Conservation (phyloP, 2,888 invertebrate genomes). For the Eledone cirrhosa region DNA sequence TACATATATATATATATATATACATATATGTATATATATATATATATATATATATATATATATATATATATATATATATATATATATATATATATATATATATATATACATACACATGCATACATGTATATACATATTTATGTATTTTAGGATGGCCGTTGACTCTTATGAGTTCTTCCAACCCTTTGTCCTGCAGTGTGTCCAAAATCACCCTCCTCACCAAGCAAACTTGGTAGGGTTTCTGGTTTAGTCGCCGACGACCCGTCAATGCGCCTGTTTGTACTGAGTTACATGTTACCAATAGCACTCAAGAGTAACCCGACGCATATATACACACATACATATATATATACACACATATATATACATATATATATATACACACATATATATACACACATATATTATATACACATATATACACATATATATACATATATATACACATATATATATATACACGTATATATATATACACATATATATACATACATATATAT, state of each 20-base stretch:
- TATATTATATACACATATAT: too few species aligned
- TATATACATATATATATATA: background rate
- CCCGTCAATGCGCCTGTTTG: too few species aligned
- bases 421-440: too few species aligned
- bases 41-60: background rate
- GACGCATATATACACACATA: background rate
- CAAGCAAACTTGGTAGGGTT: too few species aligned
- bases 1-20: background rate
- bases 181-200: too few species aligned
- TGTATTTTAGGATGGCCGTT: background rate
- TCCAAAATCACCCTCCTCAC: too few species aligned
- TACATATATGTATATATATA: background rate
- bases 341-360: background rate
- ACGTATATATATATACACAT: background rate
- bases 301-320: background rate
- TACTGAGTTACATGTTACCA: too few species aligned
- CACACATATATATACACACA: too few species aligned
- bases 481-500: background rate
- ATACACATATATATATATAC: too few species aligned
- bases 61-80: background rate
- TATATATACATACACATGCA: background rate
- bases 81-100: background rate
- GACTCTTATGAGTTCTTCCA: too few species aligned
- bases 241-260: too few species aligned
- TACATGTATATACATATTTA: background rate